Percentiles rank a stretch among this genome's conserved stretches.
Evolutionary conservation across 2,888 invertebrate genomes (phyloP).

Genomic region (Aelia acuminata): DNA sequence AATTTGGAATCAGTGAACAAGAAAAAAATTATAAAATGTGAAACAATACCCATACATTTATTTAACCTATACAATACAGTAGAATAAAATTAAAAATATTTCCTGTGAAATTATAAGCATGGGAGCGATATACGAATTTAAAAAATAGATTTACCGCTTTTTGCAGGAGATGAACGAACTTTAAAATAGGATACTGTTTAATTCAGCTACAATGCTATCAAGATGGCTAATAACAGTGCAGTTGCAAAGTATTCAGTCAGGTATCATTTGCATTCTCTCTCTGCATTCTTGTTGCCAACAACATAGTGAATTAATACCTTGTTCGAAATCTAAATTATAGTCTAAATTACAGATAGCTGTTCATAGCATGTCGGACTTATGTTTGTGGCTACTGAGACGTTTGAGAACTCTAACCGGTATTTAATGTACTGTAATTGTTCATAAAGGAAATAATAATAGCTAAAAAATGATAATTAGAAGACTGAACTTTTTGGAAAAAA

Average conservation of each 20-base stretch:
- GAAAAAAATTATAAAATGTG: too few species aligned
- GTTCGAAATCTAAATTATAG: neutral
- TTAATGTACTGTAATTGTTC: neutral
- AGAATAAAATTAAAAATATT: too few species aligned
- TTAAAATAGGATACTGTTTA: neutral
- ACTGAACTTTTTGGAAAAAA: neutral
- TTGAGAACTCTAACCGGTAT: neutral
- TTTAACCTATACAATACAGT: too few species aligned
- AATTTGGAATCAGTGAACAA: too few species aligned
- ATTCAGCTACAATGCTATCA: neutral
- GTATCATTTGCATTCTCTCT: neutral
- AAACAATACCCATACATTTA: too few species aligned
- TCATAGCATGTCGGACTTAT: neutral
- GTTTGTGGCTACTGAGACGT: neutral
- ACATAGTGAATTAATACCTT: neutral
- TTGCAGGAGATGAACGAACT: neutral
- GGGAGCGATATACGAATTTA: too few species aligned
- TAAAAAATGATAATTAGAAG: neutral
- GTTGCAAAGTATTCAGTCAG: neutral
- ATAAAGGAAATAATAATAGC: constrained; percentile 15
- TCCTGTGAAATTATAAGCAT: too few species aligned
- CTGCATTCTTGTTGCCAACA: neutral
- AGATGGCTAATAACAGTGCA: neutral
- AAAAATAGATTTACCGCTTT: neutral
- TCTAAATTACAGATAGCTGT: neutral